phyloP scores from a whole-genome alignment of 2,888 invertebrate genomes.

The Cyaniris semiargus region DNA sequence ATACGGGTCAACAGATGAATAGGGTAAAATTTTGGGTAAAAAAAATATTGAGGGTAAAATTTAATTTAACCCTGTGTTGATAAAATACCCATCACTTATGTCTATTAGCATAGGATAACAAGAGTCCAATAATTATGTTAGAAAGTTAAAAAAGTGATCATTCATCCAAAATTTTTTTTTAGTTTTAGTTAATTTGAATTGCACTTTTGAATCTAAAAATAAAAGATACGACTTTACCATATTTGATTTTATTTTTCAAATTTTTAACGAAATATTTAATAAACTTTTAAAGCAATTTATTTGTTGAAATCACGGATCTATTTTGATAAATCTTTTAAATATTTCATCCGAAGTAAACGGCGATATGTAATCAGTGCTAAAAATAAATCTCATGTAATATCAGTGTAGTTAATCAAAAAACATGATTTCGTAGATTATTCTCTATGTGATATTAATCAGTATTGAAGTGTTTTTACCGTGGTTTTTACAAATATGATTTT shows the following conservation, averaged over 20 bases:
- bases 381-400: slow-evolving; percentile 5
- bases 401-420: slow-evolving; percentile 21
- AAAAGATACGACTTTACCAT: background rate
- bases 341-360: background rate
- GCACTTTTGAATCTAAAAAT: background rate
- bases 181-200: background rate
- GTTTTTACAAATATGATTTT: slow-evolving; percentile 24
- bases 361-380: slow-evolving; percentile 5
- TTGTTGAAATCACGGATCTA: background rate
- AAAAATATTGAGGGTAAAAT: slow-evolving; percentile 21
- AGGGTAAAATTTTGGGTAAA: slow-evolving; percentile 12
- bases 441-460: slow-evolving; percentile 15
- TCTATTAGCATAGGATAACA: background rate
- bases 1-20: slow-evolving; percentile 32
- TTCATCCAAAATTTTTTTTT: background rate
- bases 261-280: too few species aligned
- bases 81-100: slow-evolving; percentile 10
- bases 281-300: background rate
- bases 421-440: slow-evolving; percentile 25
- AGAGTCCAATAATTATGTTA: background rate
- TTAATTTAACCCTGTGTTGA: slow-evolving; percentile 35
- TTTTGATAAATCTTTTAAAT: slow-evolving; percentile 1
- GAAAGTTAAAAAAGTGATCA: too few species aligned
- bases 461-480: slow-evolving; percentile 10
- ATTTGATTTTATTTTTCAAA: background rate